Evolutionary conservation across 2,888 invertebrate genomes (phyloP).

Genomic region (Siphonodentalium dalli): DNA sequence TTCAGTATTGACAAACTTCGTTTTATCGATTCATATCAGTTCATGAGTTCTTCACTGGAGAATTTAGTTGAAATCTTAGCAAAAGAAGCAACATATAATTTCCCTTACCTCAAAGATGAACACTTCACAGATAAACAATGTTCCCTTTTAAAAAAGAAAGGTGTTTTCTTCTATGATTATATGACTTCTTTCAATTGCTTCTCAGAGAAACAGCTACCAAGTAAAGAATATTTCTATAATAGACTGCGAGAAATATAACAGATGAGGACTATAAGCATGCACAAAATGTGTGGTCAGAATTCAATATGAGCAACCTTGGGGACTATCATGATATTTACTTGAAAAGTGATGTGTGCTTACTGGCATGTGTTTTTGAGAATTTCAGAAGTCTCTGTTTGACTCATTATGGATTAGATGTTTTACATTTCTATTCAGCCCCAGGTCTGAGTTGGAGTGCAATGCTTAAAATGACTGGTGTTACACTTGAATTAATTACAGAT

Average conservation of each 20-base stretch:
- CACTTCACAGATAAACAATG: neutral
- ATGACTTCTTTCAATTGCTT: conserved; percentile 27
- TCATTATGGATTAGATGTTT: neutral
- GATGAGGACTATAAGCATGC: conserved; percentile 23
- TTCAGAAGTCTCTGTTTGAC: conserved; percentile 1
- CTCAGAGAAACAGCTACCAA: neutral
- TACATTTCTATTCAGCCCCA: no score
- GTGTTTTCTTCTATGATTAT: conserved; percentile 56
- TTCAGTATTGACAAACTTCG: conserved; percentile 20
- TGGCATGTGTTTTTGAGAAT: conserved; percentile 11
- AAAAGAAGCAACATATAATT: neutral
- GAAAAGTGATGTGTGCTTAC: conserved; percentile 4
- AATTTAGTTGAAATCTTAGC: conserved; percentile 1
- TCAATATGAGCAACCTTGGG: conserved; percentile 3
- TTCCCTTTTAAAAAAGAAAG: conserved; percentile 33
- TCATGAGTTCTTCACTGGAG: neutral
- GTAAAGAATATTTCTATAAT: conserved; percentile 20
- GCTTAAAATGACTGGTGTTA: no score
- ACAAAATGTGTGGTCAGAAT: conserved; percentile 3
- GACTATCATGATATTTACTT: conserved; percentile 14
- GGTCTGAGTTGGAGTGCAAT: no score
- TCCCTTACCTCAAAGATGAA: neutral
- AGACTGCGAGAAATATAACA: conserved; percentile 17
- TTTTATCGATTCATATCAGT: conserved; percentile 6
- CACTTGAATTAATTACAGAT: no score